Base-by-base conservation (phyloP, 2,113 vertebrate genomes). In the Halcyon senegalensis region DNA sequence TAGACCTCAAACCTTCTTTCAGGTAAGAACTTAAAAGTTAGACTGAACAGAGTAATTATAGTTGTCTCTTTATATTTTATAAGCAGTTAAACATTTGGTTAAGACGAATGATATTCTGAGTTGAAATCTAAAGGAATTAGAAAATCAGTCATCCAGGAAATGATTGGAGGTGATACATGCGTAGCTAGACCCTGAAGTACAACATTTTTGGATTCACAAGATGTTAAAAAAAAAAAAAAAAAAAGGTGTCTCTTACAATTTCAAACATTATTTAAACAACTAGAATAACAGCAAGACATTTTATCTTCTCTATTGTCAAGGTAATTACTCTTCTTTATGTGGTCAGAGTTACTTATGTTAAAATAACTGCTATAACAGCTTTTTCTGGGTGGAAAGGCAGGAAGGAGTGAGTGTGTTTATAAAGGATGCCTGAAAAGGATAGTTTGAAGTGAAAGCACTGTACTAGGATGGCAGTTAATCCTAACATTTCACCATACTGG, bases 41-140 rank as follows among this genome's bases (percentile, higher is more conserved):
- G 48, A 67, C 51, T 83, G 70, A 80, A 84, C 28, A 7, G 12
- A 88, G 24, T 77, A 80, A 75, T 83, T 89, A 64, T 8, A 64
- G 10, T 62, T 93, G 30, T 85, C 59, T 90, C 44, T 85, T 48
- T 64, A 7, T 62, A 77, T 95, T 96, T 91, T 84, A 28, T 58
- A 87, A 95, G 33, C 27, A 73, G 58, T 69, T 94, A 76, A 94
- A 50, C 12, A 68, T 84, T 92, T 84, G 20, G 46, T 82, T 89
- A 95, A 92, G 69, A 72, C 39, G 43, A 94, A 82, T 72, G 56
- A 64, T 75, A 16, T 72, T 89, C 62, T 30, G 21, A 62, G 48
- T 60, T 75, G 37, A 80, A 92, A 90, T 73, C n/a, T 80, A 85
- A 94, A 87, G 44, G 50, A 82, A 87, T 79, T 79, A 82, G 89